These are phyloP conservation scores for Stratiomys singularior DNA, from an alignment of 2,888 invertebrate species.

Conservation along the genomic window DNA sequence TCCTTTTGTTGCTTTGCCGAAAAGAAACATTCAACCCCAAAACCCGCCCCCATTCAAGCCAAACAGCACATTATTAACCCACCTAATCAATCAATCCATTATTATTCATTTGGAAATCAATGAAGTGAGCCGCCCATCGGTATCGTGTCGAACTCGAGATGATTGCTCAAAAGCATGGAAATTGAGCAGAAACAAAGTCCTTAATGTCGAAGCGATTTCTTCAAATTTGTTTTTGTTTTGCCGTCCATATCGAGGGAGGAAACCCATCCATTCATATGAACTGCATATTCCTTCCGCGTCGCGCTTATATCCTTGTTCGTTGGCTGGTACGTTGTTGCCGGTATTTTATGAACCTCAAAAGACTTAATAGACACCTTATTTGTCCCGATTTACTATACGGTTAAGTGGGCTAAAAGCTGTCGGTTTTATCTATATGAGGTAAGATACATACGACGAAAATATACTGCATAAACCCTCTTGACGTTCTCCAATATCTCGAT, in stretches of 20 bases:
- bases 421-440: not conserved
- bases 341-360: constrained; percentile 40
- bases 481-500: constrained; percentile 4
- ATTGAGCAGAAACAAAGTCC: constrained; percentile 47
- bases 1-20: constrained; percentile 3
- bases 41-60: not conserved
- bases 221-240: constrained; percentile 34
- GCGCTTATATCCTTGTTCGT: too few species aligned
- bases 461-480: not conserved
- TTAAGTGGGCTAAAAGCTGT: constrained; percentile 35
- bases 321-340: not conserved
- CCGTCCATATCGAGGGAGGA: not conserved
- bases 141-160: constrained; percentile 31
- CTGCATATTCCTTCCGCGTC: not conserved
- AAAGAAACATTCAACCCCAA: not conserved
- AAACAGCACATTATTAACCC: constrained; percentile 32
- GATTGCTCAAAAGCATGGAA: constrained; percentile 47
- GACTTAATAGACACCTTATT: constrained; percentile 42
- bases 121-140: not conserved
- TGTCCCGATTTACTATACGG: constrained; percentile 34
- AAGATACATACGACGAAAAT: constrained; percentile 16
- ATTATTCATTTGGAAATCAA: constrained; percentile 43
- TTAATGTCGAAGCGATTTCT: constrained; percentile 32
- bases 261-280: not conserved
- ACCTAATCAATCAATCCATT: constrained; percentile 45